A percentile compares a stretch with the other conserved stretches of the same genome.
Evolutionary conservation across 2,888 invertebrate genomes (phyloP).

Genomic region (Belgica antarctica): DNA sequence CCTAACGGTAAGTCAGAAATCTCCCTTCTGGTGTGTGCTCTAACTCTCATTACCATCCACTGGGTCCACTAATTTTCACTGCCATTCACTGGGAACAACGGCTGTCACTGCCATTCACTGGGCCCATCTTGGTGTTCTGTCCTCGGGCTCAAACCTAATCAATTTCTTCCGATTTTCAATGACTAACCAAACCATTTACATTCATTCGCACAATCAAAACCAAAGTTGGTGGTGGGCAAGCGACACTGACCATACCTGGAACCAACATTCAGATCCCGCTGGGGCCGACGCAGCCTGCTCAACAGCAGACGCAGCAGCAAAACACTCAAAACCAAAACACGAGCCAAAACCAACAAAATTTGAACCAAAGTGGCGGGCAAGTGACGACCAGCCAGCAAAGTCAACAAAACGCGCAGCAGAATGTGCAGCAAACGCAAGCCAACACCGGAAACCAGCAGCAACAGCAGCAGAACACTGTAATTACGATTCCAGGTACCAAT

Average conservation of each 20-base stretch:
- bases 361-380: background rate
- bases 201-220: conserved; percentile 8
- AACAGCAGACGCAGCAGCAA: conserved; percentile 45
- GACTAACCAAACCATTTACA: conserved; percentile 9
- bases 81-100: background rate
- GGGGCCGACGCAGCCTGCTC: conserved; percentile 46
- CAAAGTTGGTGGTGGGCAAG: conserved; percentile 52
- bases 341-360: conserved; percentile 19
- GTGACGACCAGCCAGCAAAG: background rate
- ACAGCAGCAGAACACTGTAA: conserved; percentile 50
- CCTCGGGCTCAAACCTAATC: background rate
- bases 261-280: conserved; percentile 61
- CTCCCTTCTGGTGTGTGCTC: background rate
- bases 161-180: conserved; percentile 25
- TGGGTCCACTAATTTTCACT: background rate
- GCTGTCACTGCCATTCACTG: background rate
- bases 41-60: background rate
- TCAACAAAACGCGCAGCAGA: conserved; percentile 38
- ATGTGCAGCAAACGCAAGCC: conserved; percentile 50
- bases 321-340: conserved; percentile 34
- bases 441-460: conserved; percentile 50
- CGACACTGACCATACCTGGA: conserved; percentile 61
- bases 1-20: conserved; percentile 57
- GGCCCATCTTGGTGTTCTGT: background rate
- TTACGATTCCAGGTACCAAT: conserved; percentile 51